Conservation (phyloP, 2,888 invertebrate species). For the Pandemis corylana region DNA sequence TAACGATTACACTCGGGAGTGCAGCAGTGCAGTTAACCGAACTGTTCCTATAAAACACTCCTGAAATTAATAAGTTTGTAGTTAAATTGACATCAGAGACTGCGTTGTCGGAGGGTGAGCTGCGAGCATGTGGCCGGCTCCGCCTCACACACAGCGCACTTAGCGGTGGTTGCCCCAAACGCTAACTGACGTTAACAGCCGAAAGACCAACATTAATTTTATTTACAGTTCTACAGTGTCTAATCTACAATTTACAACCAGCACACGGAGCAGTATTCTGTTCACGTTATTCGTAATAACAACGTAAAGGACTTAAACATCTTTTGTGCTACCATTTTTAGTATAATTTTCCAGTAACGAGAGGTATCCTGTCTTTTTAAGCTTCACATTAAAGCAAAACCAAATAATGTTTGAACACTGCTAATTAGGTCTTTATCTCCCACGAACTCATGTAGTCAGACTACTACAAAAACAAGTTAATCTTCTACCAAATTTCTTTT, state of each 20-base stretch:
- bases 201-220: conserved; percentile 41
- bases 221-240: conserved; percentile 36
- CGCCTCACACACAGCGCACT: conserved; percentile 38
- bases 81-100: conserved; percentile 26
- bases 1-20: conserved; percentile 36
- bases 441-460: not conserved
- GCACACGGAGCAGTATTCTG: not conserved
- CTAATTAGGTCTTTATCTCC: not conserved
- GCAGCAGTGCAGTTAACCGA: conserved; percentile 24
- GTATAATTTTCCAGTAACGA: not conserved
- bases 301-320: not conserved
- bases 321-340: not conserved
- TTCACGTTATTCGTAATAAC: not conserved
- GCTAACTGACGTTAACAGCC: conserved; percentile 41
- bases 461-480: not conserved
- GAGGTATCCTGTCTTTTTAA: not conserved
- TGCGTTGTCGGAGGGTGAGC: conserved; percentile 1
- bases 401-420: not conserved
- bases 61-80: conserved; percentile 40
- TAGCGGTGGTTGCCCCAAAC: conserved; percentile 40
- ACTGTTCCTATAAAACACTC: conserved; percentile 28
- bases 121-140: conserved; percentile 21
- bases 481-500: not conserved
- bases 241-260: conserved; percentile 24
- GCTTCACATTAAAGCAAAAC: not conserved